Percentiles rank a stretch among this genome's conserved stretches.
Conservation (phyloP, 2,797 vertebrate genomes). For the Lepilemur septentrionalis region DNA sequence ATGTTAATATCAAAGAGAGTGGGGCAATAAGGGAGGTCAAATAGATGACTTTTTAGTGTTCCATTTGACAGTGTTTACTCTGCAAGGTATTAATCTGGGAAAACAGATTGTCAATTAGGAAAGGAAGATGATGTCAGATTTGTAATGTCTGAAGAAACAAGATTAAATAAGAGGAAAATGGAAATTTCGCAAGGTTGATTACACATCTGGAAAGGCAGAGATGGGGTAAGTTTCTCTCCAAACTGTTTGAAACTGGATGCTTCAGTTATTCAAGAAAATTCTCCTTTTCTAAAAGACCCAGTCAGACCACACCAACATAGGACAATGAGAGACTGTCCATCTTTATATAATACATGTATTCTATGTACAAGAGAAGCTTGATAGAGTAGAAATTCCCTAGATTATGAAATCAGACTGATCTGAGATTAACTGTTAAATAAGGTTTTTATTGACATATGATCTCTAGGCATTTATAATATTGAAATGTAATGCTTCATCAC, state of each 20-base stretch:
- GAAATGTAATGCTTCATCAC: neutral
- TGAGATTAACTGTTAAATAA: neutral
- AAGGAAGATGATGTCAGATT: neutral
- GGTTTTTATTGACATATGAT: neutral
- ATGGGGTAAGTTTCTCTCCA: neutral
- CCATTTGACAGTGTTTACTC: neutral
- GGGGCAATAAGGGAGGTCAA: neutral
- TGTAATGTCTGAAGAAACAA: neutral
- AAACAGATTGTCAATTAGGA: neutral
- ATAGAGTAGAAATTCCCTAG: neutral
- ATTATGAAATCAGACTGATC: neutral
- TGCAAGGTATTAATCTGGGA: neutral
- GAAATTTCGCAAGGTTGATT: neutral
- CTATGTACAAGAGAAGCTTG: neutral
- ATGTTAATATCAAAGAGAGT: neutral
- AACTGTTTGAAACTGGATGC: neutral
- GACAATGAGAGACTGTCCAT: accelerated
- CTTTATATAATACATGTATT: neutral
- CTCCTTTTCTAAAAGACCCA: neutral
- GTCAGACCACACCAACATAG: neutral
- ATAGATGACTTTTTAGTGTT: neutral
- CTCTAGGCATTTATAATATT: neutral
- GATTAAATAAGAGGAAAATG: neutral
- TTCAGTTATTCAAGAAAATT: neutral
- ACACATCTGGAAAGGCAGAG: neutral